These are phyloP conservation scores for Lepidochrysops patricia DNA, from an alignment of 2,888 invertebrate species.

Conservation along the genomic window DNA sequence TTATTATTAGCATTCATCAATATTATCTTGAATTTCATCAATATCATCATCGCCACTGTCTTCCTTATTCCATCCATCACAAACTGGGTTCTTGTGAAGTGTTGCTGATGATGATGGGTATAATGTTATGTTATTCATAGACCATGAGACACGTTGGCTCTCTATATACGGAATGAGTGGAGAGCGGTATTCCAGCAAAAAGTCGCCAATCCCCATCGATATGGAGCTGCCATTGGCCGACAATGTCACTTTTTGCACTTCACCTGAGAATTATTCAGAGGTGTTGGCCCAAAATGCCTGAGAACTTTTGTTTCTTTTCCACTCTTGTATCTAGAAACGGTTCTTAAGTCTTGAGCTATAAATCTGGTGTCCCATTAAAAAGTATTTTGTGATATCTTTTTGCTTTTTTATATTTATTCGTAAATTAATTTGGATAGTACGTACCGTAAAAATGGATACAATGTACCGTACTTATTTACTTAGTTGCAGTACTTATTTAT, in stretches of 20 bases:
- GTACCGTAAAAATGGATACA: too few species aligned
- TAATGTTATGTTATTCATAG: constrained; percentile 4
- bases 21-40: not conserved
- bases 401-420: too few species aligned
- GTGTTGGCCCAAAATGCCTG: not conserved
- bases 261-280: not conserved
- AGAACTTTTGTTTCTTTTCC: not conserved
- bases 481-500: too few species aligned
- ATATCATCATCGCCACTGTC: too few species aligned
- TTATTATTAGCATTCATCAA: not conserved
- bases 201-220: not conserved
- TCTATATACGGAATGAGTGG: not conserved
- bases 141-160: not conserved
- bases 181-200: not conserved
- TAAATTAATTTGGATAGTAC: too few species aligned
- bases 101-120: not conserved
- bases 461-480: too few species aligned
- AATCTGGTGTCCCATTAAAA: not conserved
- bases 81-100: not conserved
- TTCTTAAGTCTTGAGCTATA: not conserved
- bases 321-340: not conserved
- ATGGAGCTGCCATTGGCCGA: not conserved
- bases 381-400: too few species aligned
- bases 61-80: not conserved
- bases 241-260: constrained; percentile 5